Evolutionary conservation across 1,140 invertebrate species (phyloP).

Genomic region (Drosophila busckii): DNA sequence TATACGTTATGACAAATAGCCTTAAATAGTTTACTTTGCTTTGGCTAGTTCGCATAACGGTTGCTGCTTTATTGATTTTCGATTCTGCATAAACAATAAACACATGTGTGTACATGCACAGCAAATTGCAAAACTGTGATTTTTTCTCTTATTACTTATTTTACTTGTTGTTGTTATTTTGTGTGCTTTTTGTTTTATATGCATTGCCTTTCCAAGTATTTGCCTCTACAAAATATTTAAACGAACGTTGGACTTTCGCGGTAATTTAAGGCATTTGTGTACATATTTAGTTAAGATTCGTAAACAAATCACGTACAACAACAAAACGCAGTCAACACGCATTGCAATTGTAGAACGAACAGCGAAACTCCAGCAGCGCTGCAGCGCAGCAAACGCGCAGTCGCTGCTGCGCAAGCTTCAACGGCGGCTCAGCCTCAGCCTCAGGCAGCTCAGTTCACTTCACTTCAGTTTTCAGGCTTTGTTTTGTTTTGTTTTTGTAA

Average conservation of each 20-base stretch:
- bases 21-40: no score
- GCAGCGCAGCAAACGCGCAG: not conserved
- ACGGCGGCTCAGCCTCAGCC: slow-evolving; percentile 3
- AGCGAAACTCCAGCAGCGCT: slow-evolving; percentile 3
- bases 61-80: no score
- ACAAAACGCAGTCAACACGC: slow-evolving; percentile 37
- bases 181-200: no score
- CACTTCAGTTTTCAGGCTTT: not conserved
- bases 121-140: slow-evolving; percentile 42
- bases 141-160: slow-evolving; percentile 10
- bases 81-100: no score
- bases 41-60: no score
- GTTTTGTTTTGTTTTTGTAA: no score
- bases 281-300: slow-evolving; percentile 66
- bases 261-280: slow-evolving; percentile 68
- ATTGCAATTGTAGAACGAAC: no score
- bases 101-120: no score
- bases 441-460: slow-evolving; percentile 4
- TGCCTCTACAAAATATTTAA: slow-evolving; percentile 51
- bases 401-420: not conserved
- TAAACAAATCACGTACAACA: slow-evolving; percentile 72
- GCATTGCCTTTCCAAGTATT: slow-evolving; percentile 12
- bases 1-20: no score
- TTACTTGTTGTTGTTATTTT: no score
- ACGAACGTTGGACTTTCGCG: slow-evolving; percentile 56